Evolutionary conservation across 2,113 vertebrate species (phyloP).

Genomic region (Murina feae): DNA sequence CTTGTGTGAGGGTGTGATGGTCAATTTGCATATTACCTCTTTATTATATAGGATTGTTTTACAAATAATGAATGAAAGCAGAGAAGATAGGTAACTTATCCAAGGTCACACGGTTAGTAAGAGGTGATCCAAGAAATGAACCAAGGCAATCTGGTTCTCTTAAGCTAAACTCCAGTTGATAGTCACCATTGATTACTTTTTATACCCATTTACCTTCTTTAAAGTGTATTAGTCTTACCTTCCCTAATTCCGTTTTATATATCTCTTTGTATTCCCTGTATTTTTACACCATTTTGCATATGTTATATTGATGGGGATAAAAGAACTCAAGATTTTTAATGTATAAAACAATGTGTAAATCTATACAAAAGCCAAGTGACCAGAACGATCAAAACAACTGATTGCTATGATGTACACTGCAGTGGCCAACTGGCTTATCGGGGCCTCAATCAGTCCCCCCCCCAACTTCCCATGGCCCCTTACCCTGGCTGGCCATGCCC

Average conservation of each 20-base stretch:
- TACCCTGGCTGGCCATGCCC: too few relatives aligned
- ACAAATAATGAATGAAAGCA: neutral
- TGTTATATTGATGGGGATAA: neutral
- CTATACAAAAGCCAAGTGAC: too few relatives aligned
- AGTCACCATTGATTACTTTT: neutral
- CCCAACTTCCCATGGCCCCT: too few relatives aligned
- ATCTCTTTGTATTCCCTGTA: neutral
- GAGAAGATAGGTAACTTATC: neutral
- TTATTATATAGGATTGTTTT: neutral
- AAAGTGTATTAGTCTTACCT: neutral
- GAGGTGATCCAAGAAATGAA: neutral
- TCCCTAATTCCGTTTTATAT: neutral
- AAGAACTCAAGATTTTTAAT: neutral
- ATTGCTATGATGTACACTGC: too few relatives aligned
- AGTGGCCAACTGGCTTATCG: too few relatives aligned
- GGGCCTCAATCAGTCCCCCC: too few relatives aligned
- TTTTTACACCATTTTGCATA: constrained; percentile 5
- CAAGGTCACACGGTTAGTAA: neutral
- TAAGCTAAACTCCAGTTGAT: neutral
- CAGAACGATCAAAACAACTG: too few relatives aligned
- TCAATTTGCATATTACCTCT: too few relatives aligned
- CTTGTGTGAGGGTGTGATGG: too few relatives aligned
- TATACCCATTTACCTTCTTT: neutral
- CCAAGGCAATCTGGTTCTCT: neutral
- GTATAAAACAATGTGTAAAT: neutral